Percentiles rank a stretch among this genome's conserved stretches.
phyloP scores from a whole-genome alignment of 2,797 vertebrate genomes.

The Melanogrammus aeglefinus region DNA sequence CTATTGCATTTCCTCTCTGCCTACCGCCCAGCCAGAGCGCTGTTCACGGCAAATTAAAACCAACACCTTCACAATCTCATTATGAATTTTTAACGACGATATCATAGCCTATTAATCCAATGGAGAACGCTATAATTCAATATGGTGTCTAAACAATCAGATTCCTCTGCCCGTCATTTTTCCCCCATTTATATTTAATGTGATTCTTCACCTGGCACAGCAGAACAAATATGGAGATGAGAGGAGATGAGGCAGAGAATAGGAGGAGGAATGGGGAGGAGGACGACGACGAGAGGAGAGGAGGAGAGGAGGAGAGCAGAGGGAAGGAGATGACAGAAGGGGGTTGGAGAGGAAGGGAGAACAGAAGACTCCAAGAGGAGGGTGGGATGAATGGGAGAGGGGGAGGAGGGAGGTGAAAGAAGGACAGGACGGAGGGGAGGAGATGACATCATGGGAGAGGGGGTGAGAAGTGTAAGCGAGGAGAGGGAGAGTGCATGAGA shows the following conservation, averaged over 20 bases:
- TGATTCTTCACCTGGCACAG: constrained; percentile 48
- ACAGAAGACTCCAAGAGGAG: too few species aligned
- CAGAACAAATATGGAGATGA: constrained; percentile 27
- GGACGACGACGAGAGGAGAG: constrained; percentile 34
- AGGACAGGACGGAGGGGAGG: too few species aligned
- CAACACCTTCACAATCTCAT: constrained; percentile 57
- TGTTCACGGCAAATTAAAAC: constrained; percentile 49
- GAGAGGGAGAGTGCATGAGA: too few species aligned
- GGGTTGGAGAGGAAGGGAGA: too few species aligned
- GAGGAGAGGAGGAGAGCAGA: too few species aligned
- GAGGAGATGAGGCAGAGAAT: constrained; percentile 15
- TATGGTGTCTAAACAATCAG: constrained; percentile 73
- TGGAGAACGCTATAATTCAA: constrained; percentile 69
- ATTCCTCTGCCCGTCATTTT: constrained; percentile 66
- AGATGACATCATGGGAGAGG: too few species aligned
- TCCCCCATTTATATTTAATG: constrained; percentile 73
- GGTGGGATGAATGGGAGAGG: too few species aligned
- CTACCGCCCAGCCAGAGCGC: too few species aligned
- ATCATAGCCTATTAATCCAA: constrained; percentile 69
- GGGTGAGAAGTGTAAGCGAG: too few species aligned
- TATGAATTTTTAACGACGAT: constrained; percentile 70
- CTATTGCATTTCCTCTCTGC: too few species aligned
- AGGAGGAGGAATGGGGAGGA: not conserved
- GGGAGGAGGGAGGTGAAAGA: too few species aligned
- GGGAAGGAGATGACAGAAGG: too few species aligned